These are phyloP conservation scores for Shargacucullia verbasci DNA, from an alignment of 2,888 invertebrate species.

Conservation along the genomic window DNA sequence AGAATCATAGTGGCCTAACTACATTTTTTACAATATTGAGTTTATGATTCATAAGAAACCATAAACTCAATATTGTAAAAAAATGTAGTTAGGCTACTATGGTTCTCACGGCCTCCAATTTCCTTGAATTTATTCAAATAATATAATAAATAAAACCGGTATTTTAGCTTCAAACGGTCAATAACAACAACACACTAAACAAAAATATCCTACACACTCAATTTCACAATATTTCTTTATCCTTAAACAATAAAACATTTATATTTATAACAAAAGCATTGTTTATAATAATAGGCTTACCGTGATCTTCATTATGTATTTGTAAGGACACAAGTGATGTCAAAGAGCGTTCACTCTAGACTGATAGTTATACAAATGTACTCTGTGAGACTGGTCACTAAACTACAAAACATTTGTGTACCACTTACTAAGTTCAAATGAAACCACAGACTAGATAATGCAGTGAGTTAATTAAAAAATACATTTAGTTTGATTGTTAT, in stretches of 20 bases:
- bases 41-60: too few species aligned
- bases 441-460: conserved; percentile 6
- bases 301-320: conserved; percentile 22
- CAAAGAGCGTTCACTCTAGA: neutral
- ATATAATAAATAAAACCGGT: conserved; percentile 1
- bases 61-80: too few species aligned
- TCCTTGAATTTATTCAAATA: too few species aligned
- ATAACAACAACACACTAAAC: neutral
- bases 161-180: neutral
- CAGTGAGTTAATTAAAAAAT: conserved; percentile 4
- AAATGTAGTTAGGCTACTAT: too few species aligned
- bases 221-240: neutral
- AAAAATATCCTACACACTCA: neutral
- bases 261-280: neutral
- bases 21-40: too few species aligned
- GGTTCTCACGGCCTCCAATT: too few species aligned
- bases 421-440: neutral
- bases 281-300: conserved; percentile 12
- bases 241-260: neutral
- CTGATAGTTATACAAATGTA: conserved; percentile 4
- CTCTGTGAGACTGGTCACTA: too few species aligned
- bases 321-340: neutral
- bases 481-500: neutral
- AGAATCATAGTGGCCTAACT: too few species aligned
- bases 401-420: neutral